A percentile compares a stretch with the other conserved stretches of the same genome.
Conservation (phyloP, 2,797 vertebrate genomes). For the Gobio occitaniae region DNA sequence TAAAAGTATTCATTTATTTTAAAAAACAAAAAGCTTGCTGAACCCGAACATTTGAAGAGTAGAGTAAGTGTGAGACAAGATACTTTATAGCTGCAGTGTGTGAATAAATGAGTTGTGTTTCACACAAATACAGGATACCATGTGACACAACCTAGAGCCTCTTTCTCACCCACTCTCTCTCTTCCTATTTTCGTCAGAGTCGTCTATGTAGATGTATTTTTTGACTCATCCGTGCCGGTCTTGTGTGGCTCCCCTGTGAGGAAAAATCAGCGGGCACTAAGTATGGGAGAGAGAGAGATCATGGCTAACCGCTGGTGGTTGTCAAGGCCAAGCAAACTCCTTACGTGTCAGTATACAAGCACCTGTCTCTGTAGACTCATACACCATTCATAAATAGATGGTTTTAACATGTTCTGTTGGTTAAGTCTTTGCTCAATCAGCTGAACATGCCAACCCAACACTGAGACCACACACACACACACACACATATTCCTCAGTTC, state of each 20-base stretch:
- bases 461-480: not conserved
- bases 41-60: not conserved
- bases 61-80: not conserved
- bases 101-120: not conserved
- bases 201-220: constrained; percentile 20
- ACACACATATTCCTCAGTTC: not conserved
- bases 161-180: constrained; percentile 3
- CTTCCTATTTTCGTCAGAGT: constrained; percentile 11
- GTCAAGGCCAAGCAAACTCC: constrained; percentile 5
- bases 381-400: constrained; percentile 16
- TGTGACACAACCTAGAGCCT: not conserved
- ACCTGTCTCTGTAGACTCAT: constrained; percentile 7
- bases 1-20: not conserved
- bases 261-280: constrained; percentile 6
- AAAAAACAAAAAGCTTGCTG: not conserved
- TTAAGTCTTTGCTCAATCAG: constrained; percentile 7
- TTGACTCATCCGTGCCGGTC: not conserved
- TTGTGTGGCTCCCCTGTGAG: constrained; percentile 17
- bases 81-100: not conserved
- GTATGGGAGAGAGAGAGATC: constrained; percentile 12
- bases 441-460: not conserved
- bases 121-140: not conserved
- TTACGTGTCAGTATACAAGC: constrained; percentile 5
- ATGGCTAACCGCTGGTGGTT: constrained; percentile 8
- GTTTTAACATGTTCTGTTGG: constrained; percentile 4